Conservation (phyloP, 2,888 invertebrate species). For the Trissonchulus sp. region DNA sequence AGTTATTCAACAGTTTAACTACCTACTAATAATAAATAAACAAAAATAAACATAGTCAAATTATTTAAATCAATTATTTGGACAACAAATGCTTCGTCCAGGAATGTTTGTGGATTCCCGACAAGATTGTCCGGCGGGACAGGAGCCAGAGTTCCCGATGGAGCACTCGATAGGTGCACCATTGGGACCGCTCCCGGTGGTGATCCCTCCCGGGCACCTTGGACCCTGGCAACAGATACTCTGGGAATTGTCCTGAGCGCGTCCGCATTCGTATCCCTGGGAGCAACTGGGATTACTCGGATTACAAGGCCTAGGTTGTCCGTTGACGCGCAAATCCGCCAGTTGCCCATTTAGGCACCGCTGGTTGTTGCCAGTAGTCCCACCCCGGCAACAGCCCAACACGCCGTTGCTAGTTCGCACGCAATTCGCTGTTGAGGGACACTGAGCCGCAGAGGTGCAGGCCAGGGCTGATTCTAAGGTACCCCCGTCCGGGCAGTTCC, state of each 20-base stretch:
- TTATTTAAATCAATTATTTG: neutral
- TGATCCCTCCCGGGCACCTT: conserved; percentile 21
- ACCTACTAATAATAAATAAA: too few relatives aligned
- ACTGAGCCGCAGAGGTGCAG: neutral
- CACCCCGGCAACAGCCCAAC: conserved; percentile 17
- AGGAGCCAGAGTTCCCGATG: neutral
- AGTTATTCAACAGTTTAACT: too few relatives aligned
- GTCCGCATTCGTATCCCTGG: conserved; percentile 26
- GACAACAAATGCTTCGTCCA: conserved; percentile 11
- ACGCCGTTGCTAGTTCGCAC: conserved; percentile 1
- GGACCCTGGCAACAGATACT: conserved; percentile 27
- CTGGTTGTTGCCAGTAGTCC: neutral
- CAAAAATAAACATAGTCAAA: too few relatives aligned
- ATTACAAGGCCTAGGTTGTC: conserved; percentile 4
- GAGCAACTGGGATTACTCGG: conserved; percentile 3
- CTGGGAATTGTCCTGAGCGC: neutral
- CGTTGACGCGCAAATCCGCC: neutral
- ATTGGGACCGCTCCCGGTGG: conserved; percentile 17
- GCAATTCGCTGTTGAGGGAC: neutral
- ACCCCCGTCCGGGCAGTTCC: neutral
- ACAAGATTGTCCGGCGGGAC: neutral
- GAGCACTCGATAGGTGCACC: neutral
- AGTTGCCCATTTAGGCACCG: neutral
- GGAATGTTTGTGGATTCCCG: neutral
- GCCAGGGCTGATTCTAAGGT: neutral